These are phyloP conservation scores for Cynopterus brachyotis DNA, from an alignment of 2,113 vertebrate species.

Conservation along the genomic window DNA sequence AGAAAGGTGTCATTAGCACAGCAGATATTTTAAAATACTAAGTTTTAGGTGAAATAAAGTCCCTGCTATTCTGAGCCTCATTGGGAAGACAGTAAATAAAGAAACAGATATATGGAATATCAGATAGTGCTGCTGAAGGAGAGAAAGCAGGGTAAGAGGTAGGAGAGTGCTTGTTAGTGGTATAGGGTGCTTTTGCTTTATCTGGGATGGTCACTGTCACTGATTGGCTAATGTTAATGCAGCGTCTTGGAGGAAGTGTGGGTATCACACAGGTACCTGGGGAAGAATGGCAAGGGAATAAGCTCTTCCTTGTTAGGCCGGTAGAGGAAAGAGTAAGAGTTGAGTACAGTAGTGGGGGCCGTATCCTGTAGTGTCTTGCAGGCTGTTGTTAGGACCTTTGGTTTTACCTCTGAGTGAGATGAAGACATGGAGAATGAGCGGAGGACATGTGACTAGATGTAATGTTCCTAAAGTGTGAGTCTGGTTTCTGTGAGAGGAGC, in stretches of 20 bases:
- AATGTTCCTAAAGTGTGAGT: background rate
- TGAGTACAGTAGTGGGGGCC: background rate
- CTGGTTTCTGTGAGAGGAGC: background rate
- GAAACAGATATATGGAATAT: background rate
- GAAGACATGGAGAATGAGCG: background rate
- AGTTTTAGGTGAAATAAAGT: conserved; percentile 44
- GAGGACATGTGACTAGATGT: background rate
- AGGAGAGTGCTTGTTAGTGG: background rate
- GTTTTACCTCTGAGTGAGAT: background rate
- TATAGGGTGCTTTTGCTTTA: background rate
- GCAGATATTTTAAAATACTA: background rate
- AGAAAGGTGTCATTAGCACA: background rate
- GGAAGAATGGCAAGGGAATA: background rate
- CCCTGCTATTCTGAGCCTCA: background rate
- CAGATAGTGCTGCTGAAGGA: background rate
- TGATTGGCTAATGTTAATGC: background rate
- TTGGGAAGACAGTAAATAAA: background rate
- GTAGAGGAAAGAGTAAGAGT: background rate
- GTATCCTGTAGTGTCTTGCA: background rate
- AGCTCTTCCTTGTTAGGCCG: background rate
- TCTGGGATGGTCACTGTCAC: background rate
- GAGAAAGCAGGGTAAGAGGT: background rate
- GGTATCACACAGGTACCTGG: background rate
- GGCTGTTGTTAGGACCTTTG: background rate
- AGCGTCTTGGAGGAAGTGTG: background rate